phyloP scores from a whole-genome alignment of 2,797 vertebrate genomes.

The Steatocranus sp. region DNA sequence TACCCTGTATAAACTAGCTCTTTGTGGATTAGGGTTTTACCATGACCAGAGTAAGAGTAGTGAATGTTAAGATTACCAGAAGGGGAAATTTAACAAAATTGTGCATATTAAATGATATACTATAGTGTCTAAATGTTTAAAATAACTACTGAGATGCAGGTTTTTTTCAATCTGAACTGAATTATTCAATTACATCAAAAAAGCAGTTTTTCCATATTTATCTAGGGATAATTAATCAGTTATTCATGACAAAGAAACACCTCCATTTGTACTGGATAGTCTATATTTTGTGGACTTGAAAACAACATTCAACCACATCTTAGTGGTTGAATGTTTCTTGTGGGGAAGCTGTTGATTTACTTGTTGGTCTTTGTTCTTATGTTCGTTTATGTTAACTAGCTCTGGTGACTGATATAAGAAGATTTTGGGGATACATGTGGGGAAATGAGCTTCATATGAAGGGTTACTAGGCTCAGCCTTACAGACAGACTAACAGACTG shows the following conservation, averaged over 20 bases:
- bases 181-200: not conserved
- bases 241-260: not conserved
- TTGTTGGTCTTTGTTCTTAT: not conserved
- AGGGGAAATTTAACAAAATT: not conserved
- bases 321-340: not conserved
- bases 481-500: not conserved
- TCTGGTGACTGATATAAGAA: not conserved
- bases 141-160: not conserved
- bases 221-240: not conserved
- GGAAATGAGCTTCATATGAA: not conserved
- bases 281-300: not conserved
- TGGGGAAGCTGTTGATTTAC: not conserved
- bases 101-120: not conserved
- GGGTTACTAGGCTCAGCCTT: not conserved
- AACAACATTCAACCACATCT: not conserved
- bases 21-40: not conserved
- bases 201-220: not conserved
- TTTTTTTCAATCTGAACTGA: fast-evolving
- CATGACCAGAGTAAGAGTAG: not conserved
- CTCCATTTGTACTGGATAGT: not conserved
- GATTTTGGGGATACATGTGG: not conserved
- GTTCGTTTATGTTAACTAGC: not conserved
- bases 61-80: not conserved
- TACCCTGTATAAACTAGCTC: not conserved
- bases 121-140: not conserved